Evolutionary conservation across 2,113 vertebrate genomes (phyloP).

Genomic region (Xiphophorus maculatus): DNA sequence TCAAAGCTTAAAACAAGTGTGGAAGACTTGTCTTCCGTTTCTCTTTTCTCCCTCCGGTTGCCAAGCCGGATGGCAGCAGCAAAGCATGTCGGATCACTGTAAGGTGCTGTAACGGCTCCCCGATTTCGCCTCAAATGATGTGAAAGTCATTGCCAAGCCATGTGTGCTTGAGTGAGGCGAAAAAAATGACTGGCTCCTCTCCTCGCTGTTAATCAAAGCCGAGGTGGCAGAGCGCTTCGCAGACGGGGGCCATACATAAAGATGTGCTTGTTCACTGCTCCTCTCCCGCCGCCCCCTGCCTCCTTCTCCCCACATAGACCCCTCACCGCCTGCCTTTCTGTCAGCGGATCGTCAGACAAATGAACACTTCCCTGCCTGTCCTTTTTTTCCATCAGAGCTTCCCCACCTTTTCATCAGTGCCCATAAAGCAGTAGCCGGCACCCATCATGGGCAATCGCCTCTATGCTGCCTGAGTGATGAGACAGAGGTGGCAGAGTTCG

Average conservation of each 20-base stretch:
- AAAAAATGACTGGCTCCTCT: constrained; percentile 70
- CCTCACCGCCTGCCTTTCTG: constrained; percentile 29
- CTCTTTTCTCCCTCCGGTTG: constrained; percentile 53
- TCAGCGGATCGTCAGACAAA: constrained; percentile 68
- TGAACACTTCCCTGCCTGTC: constrained; percentile 64
- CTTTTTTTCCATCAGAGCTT: constrained; percentile 70
- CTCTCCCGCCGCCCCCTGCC: background rate
- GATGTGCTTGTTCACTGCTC: constrained; percentile 70
- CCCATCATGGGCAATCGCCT: constrained; percentile 69
- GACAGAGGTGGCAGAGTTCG: constrained; percentile 67
- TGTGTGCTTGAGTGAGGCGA: constrained; percentile 57
- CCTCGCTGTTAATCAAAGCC: constrained; percentile 73
- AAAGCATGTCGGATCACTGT: constrained; percentile 71
- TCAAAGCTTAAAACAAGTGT: constrained; percentile 46
- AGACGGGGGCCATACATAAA: constrained; percentile 76
- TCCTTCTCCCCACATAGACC: constrained; percentile 19
- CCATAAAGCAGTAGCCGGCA: constrained; percentile 71
- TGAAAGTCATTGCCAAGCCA: constrained; percentile 73
- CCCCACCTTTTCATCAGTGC: constrained; percentile 75
- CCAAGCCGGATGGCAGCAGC: constrained; percentile 64
- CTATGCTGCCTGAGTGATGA: constrained; percentile 71
- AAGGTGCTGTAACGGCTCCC: constrained; percentile 68
- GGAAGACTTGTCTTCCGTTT: constrained; percentile 45
- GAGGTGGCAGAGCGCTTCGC: constrained; percentile 56
- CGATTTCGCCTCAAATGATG: constrained; percentile 76